Evolutionary conservation across 2,113 vertebrate genomes (phyloP).

Genomic region (Plectropomus leopardus): DNA sequence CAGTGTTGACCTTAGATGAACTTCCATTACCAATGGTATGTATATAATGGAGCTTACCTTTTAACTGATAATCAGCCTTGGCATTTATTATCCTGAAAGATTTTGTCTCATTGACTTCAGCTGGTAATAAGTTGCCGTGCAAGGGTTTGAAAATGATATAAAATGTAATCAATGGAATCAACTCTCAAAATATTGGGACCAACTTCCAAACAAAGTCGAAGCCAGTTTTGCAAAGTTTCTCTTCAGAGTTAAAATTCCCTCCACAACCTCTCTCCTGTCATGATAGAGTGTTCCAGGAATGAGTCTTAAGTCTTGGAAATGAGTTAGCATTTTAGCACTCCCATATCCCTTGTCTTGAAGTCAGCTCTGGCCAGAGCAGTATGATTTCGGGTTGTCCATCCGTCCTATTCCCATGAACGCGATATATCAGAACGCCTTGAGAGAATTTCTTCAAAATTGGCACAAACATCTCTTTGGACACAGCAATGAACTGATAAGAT

Average conservation of each 20-base stretch:
- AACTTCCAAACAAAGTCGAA: neutral
- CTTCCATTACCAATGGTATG: constrained; percentile 7
- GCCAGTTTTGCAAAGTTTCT: neutral
- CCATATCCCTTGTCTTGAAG: too few relatives aligned
- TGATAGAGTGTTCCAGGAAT: too few relatives aligned
- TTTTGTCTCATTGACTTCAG: neutral
- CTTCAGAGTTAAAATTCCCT: neutral
- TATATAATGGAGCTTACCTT: neutral
- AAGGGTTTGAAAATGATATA: neutral
- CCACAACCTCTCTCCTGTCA: neutral
- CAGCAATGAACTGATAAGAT: too few relatives aligned
- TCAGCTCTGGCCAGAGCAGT: too few relatives aligned
- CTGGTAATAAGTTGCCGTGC: neutral
- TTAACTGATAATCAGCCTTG: neutral
- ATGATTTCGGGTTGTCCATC: too few relatives aligned
- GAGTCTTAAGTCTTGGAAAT: too few relatives aligned
- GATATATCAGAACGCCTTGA: too few relatives aligned
- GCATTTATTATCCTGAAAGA: neutral
- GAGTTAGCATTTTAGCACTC: too few relatives aligned
- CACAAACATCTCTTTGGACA: too few relatives aligned
- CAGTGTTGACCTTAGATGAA: constrained; percentile 11
- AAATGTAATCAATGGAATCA: neutral
- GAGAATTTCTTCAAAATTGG: too few relatives aligned
- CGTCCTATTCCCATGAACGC: too few relatives aligned
- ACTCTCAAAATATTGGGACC: neutral